Base-by-base conservation (phyloP, 2,113 vertebrate genomes). In the Pygoscelis antarcticus region DNA sequence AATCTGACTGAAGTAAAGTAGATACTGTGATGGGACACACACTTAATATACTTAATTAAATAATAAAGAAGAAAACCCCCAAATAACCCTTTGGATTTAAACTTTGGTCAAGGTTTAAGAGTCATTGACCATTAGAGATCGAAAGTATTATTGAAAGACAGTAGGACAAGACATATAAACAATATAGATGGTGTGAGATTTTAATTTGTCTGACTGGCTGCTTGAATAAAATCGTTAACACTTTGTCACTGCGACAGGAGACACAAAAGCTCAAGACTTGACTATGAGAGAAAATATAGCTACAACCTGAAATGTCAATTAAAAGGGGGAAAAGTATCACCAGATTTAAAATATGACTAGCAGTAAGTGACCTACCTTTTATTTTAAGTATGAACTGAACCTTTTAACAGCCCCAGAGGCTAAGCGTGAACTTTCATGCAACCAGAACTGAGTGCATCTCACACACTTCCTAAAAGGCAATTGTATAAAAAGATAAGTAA, bases 401-500 rank as follows among this genome's bases (percentile, higher is more conserved):
- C 12, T 92, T 81, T 91, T 72, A 65, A 95, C 46, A 81, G 79
- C 40, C 91, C 78, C 64, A 83, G 55, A 97, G 72, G 93, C 75
- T 88, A 91, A 58, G 21, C 0, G 0, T 84, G 93, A 97, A 90
- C 85, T 96, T 96, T 89, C 18, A 86, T 3, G 55, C 1, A 15
- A 92, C 44, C 47, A 75, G 68, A 90, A 71, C 3, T 0, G 0
- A 86, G 9, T 26, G 27, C 20, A 55, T 71, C 61, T 42, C 64
- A 54, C 34, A 36, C 2, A 5, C 34, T 47, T 92, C 44, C 57
- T 75, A 90, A 77, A 94, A 89, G 32, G 76, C 61, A 87, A 61
- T 23, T 60, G 9, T 38, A 88, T 66, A 42, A 51, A 90, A 83
- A 74, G 34, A 26, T 32, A 66, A 66, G 16, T 68, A 90, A 71